These are phyloP conservation scores for Aphodius granarius DNA, from an alignment of 2,888 invertebrate genomes.

Conservation along the genomic window DNA sequence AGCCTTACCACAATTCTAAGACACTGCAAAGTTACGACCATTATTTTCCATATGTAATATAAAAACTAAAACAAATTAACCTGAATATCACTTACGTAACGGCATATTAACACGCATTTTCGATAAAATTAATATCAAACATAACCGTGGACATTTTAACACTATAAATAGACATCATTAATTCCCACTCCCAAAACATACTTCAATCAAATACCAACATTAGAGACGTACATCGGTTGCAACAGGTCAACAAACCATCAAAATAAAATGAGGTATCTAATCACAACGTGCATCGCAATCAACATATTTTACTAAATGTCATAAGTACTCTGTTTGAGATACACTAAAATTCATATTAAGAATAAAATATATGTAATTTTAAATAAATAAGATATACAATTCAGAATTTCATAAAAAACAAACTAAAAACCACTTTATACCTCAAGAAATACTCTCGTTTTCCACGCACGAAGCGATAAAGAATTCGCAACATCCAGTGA, in stretches of 20 bases:
- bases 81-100: background rate
- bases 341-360: no score
- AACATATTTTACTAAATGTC: no score
- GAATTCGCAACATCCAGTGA: background rate
- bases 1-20: background rate
- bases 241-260: background rate
- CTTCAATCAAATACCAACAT: background rate
- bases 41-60: background rate
- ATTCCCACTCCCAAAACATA: background rate
- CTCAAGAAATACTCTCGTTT: no score
- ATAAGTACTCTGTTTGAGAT: no score
- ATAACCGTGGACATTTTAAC: background rate
- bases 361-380: no score
- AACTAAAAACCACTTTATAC: no score
- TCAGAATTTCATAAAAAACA: no score
- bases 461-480: no score
- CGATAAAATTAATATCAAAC: background rate
- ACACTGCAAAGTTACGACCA: no score
- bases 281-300: no score
- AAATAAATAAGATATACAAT: no score
- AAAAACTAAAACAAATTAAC: background rate
- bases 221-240: background rate
- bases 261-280: background rate
- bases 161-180: background rate
- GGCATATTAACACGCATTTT: background rate